Base-by-base conservation (phyloP, 2,113 vertebrate genomes). In the Microtus ochrogaster region DNA sequence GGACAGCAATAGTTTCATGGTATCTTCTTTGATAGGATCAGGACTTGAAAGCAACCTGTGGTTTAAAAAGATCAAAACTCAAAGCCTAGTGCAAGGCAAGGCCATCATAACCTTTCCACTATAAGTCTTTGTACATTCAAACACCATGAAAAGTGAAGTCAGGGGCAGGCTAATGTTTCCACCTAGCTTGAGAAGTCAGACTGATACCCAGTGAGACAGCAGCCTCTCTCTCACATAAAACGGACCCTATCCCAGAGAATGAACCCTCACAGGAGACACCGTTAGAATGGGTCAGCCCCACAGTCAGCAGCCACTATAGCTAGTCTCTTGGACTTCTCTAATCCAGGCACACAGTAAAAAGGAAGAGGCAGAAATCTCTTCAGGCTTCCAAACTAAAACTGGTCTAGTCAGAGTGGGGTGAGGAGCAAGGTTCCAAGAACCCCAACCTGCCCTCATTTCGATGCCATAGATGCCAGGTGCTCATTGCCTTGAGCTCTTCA, bases 81-180 rank as follows among this genome's bases (percentile, higher is more conserved):
- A 74, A 96, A 82, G 79, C 63, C 81, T 44, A 33, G 85, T 81
- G 90, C 74, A 39, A 96, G 96, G 83, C 63, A n/a, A 95, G 96
- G 36, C 24, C 81, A 39, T 92, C 55, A 33, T 4, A 47, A 84
- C 65, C 28, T n/a, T 89, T 63, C 77, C 21, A n/a, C 5, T 30
- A 4, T 3, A 39, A 73, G 44, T 65, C 65, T 70, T 78, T n/a
- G n/a, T 22, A 39, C 30, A 66, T 74, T 70, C 65, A 73, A 24
- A 21, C 2, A 16, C 66, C 47, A 4, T 4, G 33, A 90, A 17
- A 84, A n/a, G 76, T 49, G 8, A 16, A 68, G 26, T 81, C 92
- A 33, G 22, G 61, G 26, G 12, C 77, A 74, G 52, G 73, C 19
- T 44, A 36, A 24, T 81, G 68, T 91, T 89, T 91, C 63, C 73